Conservation (phyloP, 2,113 vertebrate genomes). For the Oenanthe oenanthe region DNA sequence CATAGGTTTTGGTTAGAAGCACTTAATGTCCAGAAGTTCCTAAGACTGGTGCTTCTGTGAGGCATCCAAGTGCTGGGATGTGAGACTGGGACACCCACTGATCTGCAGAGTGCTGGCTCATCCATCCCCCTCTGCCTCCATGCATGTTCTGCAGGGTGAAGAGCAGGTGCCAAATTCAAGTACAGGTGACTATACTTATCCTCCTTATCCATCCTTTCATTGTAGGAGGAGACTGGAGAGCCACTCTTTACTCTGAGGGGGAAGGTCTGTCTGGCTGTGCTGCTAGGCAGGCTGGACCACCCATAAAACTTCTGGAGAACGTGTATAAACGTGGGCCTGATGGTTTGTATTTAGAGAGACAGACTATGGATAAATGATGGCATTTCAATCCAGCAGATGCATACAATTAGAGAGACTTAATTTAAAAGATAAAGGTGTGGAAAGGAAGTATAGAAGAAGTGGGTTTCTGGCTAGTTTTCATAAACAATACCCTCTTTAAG, state of each 20-base stretch:
- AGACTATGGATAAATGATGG: not conserved
- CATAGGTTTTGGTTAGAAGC: not conserved
- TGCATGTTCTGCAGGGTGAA: fast-evolving
- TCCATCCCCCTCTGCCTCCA: not conserved
- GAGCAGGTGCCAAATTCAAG: not conserved
- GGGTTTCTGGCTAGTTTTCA: not conserved
- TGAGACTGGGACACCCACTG: not conserved
- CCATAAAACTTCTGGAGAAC: not conserved
- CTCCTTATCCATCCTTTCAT: too few relatives aligned
- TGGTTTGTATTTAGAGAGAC: not conserved
- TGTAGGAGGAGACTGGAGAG: not conserved
- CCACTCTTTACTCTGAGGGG: not conserved
- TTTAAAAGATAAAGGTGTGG: not conserved
- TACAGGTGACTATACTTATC: not conserved
- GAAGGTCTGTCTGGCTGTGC: not conserved
- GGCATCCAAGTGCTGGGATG: not conserved
- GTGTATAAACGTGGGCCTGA: not conserved
- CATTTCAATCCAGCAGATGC: not conserved
- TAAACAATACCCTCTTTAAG: not conserved
- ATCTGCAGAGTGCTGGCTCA: not conserved
- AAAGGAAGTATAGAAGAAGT: not conserved
- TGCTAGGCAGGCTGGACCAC: not conserved
- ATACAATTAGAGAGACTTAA: fast-evolving
- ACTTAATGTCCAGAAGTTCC: not conserved
- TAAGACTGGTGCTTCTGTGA: not conserved